phyloP scores from a whole-genome alignment of 64 coral and sea anemone genomes.

The Montipora efflorescens region DNA sequence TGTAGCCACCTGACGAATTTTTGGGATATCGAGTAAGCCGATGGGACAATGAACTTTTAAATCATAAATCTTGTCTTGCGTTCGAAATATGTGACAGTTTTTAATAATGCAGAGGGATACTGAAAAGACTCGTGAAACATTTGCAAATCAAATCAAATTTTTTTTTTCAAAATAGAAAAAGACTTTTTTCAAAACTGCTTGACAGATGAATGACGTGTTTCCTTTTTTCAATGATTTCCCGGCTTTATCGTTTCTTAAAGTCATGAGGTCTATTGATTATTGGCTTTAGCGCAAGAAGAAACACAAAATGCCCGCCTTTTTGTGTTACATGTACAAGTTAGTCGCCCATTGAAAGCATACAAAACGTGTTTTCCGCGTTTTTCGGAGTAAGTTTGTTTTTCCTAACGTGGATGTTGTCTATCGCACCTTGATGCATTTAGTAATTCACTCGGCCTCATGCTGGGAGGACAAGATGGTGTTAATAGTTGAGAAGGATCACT shows the following conservation, averaged over 20 bases:
- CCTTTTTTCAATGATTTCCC: too few relatives aligned
- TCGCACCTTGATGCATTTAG: constrained; percentile 13
- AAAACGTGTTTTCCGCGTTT: not conserved
- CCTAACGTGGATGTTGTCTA: constrained; percentile 11
- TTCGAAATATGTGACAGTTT: constrained; percentile 18
- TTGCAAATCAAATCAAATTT: constrained; percentile 24
- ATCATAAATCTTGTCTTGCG: constrained; percentile 36
- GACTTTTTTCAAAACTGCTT: too few relatives aligned
- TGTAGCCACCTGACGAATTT: constrained; percentile 32
- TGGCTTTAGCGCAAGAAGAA: not conserved
- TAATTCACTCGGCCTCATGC: not conserved
- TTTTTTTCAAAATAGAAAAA: not conserved
- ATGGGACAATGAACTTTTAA: constrained; percentile 8
- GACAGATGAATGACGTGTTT: not conserved
- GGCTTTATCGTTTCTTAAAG: not conserved
- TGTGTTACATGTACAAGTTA: constrained; percentile 4
- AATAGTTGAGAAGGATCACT: not conserved
- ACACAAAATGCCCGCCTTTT: constrained; percentile 29
- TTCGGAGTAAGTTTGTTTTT: not conserved
- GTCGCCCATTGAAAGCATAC: constrained; percentile 10
- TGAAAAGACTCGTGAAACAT: constrained; percentile 20
- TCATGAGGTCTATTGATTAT: not conserved
- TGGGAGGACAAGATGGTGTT: not conserved
- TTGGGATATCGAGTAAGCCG: not conserved
- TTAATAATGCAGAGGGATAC: not conserved